Conservation (phyloP, 2,797 vertebrate genomes). For the Apogon talboti region DNA sequence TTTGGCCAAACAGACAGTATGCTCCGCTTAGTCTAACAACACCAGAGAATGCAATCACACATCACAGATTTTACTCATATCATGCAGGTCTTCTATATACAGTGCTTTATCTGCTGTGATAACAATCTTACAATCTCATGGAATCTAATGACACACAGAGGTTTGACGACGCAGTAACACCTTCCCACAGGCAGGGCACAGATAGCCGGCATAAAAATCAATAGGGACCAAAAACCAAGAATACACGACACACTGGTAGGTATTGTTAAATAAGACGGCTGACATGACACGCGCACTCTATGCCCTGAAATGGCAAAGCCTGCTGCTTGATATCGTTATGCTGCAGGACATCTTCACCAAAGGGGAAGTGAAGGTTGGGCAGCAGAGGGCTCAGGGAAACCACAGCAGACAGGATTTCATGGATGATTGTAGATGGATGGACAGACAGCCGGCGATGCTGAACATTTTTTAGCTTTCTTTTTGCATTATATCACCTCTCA, state of each 20-base stretch:
- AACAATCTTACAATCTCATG: constrained; percentile 36
- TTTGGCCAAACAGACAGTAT: too few relatives aligned
- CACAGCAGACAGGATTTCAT: constrained; percentile 32
- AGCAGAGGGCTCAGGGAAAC: constrained; percentile 25
- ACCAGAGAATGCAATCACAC: too few relatives aligned
- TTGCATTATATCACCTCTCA: constrained; percentile 14
- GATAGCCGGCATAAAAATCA: constrained; percentile 48
- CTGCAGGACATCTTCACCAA: constrained; percentile 30
- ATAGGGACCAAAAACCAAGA: constrained; percentile 21
- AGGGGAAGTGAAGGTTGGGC: constrained; percentile 29
- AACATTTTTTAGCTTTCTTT: constrained; percentile 36
- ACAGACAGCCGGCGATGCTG: constrained; percentile 22
- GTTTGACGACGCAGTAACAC: constrained; percentile 28
- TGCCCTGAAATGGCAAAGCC: constrained; percentile 10
- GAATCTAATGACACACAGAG: constrained; percentile 32
- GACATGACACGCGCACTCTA: constrained; percentile 39
- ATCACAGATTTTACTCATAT: too few relatives aligned
- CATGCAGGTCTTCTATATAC: constrained; percentile 5
- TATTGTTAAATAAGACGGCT: constrained; percentile 48
- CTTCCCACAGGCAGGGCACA: constrained; percentile 8
- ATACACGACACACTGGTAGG: constrained; percentile 21
- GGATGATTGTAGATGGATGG: constrained; percentile 53
- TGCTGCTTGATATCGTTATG: constrained; percentile 27
- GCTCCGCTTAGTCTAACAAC: too few relatives aligned
- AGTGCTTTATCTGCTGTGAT: constrained; percentile 39